Percentiles rank a stretch among this genome's conserved stretches.
Evolutionary conservation across 64 coral and sea anemone genomes (phyloP).

Genomic region (Orbicella faveolata): DNA sequence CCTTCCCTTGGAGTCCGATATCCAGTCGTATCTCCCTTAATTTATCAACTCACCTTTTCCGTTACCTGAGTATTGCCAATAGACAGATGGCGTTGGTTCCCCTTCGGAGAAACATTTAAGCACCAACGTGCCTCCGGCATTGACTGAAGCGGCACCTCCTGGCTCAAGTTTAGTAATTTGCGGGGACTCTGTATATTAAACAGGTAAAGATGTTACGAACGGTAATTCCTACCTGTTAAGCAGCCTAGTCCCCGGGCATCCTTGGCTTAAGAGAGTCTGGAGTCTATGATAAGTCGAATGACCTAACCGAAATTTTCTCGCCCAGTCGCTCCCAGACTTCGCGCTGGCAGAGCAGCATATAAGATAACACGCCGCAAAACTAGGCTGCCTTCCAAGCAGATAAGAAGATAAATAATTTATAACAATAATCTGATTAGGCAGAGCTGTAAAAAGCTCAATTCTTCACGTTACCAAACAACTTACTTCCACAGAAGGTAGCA

Average conservation of each 20-base stretch:
- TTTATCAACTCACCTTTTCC: conserved; percentile 13
- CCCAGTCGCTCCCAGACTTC: no score
- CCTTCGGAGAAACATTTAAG: conserved; percentile 45
- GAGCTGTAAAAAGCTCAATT: background rate
- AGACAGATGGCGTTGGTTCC: conserved; percentile 44
- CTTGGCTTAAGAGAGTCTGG: no score
- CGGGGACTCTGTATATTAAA: background rate
- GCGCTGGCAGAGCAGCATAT: no score
- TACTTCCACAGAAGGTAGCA: conserved; percentile 11
- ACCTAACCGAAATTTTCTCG: no score
- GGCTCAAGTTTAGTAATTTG: conserved; percentile 33
- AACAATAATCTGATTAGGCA: no score
- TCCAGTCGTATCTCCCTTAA: background rate
- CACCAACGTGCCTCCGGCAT: conserved; percentile 3
- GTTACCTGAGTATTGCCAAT: conserved; percentile 23
- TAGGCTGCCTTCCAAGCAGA: no score
- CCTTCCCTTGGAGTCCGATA: no score
- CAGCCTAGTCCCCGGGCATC: no score
- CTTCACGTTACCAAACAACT: background rate
- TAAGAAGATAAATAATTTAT: no score
- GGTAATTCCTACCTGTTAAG: background rate
- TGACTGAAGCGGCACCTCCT: background rate
- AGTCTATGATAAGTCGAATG: no score
- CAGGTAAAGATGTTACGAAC: background rate
- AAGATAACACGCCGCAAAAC: no score